Conservation (phyloP, 2,797 vertebrate genomes). For the Avahi laniger region DNA sequence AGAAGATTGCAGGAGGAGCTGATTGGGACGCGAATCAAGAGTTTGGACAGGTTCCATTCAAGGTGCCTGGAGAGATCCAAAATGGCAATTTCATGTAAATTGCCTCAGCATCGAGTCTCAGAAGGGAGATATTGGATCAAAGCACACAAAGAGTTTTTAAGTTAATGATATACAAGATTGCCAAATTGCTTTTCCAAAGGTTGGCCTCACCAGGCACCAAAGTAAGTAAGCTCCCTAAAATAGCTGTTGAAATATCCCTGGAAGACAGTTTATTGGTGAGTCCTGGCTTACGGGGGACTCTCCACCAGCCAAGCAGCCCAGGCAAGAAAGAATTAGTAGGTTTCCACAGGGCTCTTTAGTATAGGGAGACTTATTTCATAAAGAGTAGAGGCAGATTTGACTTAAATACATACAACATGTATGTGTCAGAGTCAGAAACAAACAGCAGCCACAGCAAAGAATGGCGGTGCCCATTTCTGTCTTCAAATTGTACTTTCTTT, state of each 20-base stretch:
- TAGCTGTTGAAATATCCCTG: neutral
- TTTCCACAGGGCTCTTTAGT: neutral
- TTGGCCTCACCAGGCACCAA: neutral
- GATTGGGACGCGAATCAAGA: neutral
- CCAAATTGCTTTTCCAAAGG: neutral
- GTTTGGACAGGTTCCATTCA: neutral
- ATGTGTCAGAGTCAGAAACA: neutral
- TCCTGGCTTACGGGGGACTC: rapidly evolving
- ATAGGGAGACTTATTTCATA: neutral
- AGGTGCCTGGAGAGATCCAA: neutral
- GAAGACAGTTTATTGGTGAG: neutral
- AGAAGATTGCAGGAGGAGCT: neutral
- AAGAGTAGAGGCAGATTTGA: neutral
- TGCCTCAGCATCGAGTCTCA: neutral
- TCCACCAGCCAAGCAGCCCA: neutral
- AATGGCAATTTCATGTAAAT: neutral
- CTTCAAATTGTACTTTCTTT: neutral
- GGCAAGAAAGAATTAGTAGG: neutral
- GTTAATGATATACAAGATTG: neutral
- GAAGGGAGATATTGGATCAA: neutral
- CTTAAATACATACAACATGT: neutral
- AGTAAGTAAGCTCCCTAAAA: neutral
- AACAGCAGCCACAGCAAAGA: neutral
- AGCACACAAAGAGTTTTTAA: neutral
- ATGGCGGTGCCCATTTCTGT: neutral